Evolutionary conservation across 2,113 vertebrate species (phyloP), one percentile per base, ranked within the genome.

Genomic region (Osmerus mordax): DNA sequence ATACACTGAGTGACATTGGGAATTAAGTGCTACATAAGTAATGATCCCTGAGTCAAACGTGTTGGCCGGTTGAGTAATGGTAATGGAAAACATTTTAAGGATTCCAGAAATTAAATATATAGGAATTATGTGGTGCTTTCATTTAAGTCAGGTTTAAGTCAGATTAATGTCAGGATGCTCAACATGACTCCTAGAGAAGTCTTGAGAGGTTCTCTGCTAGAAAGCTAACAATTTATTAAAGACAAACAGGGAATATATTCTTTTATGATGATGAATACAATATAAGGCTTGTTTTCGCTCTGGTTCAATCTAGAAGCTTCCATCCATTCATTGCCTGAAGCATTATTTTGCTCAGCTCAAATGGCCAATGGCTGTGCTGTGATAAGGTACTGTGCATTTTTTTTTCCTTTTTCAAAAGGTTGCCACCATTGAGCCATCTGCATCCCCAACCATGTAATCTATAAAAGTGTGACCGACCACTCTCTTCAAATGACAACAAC

Each of bases 11-110:
- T 70, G 52, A 72, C 56, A 72, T 86, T 72, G 73, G 21, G 67
- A 84, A 79, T 78, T 81, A 86, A 85, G 76, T 81, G 75, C 47
- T 72, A 65, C 76, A 63, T 79, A 78, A 78, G 67, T 77, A 75
- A 78, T 73, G 73, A 29, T 52, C 25, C 73, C 16, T 41, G 29
- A 53, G 60, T 83, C 69, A 74, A 78, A 69, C 78, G 78, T 77
- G 32, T 12, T 69, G 81, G 60, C 56, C 9, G 18, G 65, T 47
- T 47, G 9, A 12, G 9, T 47, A 47, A 51, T 52, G 29, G 54
- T 21, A 61, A 61, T 70, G 4, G 53, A 68, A 66, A 52, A 60
- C 29, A 59, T n/a, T 59, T 3, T 28, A 15, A 8, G 36, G 59
- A 70, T 25, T 53, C 41, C 29, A 53, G 23, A 12, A 4, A 54